A percentile compares a stretch with the other conserved stretches of the same genome.
Evolutionary conservation across 64 coral and sea anemone species (phyloP).

Genomic region (Acropora tenuis): DNA sequence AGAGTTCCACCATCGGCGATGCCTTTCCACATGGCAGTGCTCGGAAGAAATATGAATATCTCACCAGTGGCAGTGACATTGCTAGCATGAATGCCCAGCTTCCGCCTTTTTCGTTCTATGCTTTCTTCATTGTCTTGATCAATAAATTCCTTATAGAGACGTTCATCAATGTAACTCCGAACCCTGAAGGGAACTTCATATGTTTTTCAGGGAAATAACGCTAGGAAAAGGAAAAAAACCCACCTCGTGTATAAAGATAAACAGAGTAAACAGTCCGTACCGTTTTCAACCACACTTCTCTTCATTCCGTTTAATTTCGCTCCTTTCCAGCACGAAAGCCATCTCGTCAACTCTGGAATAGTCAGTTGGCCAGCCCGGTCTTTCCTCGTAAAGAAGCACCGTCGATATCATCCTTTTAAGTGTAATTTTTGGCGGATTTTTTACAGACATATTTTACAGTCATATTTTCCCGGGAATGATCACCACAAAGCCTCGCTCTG

Average conservation of each 20-base stretch:
- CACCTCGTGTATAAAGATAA: too few species aligned
- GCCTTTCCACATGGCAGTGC: not conserved
- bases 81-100: not conserved
- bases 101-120: not conserved
- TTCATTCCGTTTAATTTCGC: constrained; percentile 16
- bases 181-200: not conserved
- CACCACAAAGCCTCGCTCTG: not conserved
- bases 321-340: constrained; percentile 36
- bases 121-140: constrained; percentile 8
- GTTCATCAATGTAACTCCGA: constrained; percentile 17
- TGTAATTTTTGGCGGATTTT: too few species aligned
- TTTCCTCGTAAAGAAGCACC: not conserved
- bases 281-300: not conserved
- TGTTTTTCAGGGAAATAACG: too few species aligned
- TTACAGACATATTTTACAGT: not conserved
- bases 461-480: not conserved
- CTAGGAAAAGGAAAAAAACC: too few species aligned
- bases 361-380: not conserved
- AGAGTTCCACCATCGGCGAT: constrained; percentile 22
- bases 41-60: constrained; percentile 24
- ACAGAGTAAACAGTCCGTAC: not conserved
- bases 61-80: not conserved
- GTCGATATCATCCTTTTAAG: constrained; percentile 12
- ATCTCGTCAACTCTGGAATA: constrained; percentile 15
- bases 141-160: constrained; percentile 4